A percentile compares a stretch with the other conserved stretches of the same genome.
Evolutionary conservation across 2,797 vertebrate genomes (phyloP).

Genomic region (Naso thynnoides): DNA sequence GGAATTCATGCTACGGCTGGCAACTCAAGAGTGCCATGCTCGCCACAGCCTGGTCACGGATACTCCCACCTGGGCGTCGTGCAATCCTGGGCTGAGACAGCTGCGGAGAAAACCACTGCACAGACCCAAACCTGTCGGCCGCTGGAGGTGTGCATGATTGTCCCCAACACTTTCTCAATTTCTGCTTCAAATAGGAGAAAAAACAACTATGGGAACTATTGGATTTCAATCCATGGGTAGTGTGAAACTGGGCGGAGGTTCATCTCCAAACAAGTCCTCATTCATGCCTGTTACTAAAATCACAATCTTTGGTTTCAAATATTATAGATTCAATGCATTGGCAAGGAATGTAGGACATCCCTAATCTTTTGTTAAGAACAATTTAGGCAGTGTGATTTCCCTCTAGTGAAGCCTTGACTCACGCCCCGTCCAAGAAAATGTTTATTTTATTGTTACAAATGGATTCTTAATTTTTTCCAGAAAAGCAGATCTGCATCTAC

Average conservation of each 20-base stretch:
- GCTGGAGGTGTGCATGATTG: conserved; percentile 33
- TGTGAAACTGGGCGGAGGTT: conserved; percentile 33
- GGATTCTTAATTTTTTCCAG: conserved; percentile 62
- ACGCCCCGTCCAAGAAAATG: conserved; percentile 58
- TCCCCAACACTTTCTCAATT: conserved; percentile 42
- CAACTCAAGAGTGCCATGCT: conserved; percentile 46
- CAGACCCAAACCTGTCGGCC: conserved; percentile 28
- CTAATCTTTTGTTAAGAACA: conserved; percentile 60
- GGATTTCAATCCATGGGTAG: conserved; percentile 42
- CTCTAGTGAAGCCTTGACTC: conserved; percentile 55
- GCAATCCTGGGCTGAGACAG: conserved; percentile 45
- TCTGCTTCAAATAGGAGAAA: conserved; percentile 18
- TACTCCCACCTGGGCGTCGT: conserved; percentile 55
- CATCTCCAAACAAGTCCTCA: conserved; percentile 42
- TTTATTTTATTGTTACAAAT: conserved; percentile 68
- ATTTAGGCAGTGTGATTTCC: conserved; percentile 63
- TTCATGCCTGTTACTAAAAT: conserved; percentile 49
- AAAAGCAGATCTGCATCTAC: conserved; percentile 47
- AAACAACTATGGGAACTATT: conserved; percentile 43
- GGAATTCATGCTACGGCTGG: conserved; percentile 67
- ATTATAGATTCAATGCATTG: conserved; percentile 47
- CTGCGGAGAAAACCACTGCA: conserved; percentile 32
- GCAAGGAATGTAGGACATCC: conserved; percentile 38
- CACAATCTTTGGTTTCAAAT: conserved; percentile 51
- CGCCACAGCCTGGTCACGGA: conserved; percentile 34